phyloP scores from a whole-genome alignment of 2,888 invertebrate species.

The Antitype chi region DNA sequence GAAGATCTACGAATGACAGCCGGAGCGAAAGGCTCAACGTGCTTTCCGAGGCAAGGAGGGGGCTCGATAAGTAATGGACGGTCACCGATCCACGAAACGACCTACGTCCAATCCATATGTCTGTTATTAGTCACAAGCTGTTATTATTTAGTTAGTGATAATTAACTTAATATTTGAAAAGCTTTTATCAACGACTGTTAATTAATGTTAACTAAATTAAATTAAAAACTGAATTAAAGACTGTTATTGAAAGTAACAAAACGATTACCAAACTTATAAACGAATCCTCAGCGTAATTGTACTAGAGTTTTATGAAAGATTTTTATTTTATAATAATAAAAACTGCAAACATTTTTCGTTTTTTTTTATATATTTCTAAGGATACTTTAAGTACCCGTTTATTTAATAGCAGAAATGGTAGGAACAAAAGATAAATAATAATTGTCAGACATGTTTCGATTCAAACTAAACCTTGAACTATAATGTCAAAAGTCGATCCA shows the following conservation, averaged over 20 bases:
- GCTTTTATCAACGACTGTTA: neutral
- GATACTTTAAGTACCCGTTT: neutral
- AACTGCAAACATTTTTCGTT: too few relatives aligned
- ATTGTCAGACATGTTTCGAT: neutral
- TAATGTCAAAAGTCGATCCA: neutral
- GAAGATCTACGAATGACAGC: neutral
- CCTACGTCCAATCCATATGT: accelerated
- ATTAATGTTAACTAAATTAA: too few relatives aligned
- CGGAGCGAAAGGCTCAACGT: neutral
- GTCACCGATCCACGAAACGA: neutral
- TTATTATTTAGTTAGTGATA: too few relatives aligned
- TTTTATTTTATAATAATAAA: too few relatives aligned
- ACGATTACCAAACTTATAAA: neutral
- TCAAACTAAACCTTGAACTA: constrained; percentile 4
- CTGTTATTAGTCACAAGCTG: neutral
- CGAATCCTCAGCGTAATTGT: neutral
- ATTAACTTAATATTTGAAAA: neutral
- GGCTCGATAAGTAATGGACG: too few relatives aligned
- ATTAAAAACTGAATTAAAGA: too few relatives aligned
- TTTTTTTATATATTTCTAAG: too few relatives aligned
- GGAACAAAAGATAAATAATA: neutral
- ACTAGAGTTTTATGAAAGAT: neutral
- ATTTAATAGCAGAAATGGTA: neutral
- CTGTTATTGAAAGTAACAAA: neutral
- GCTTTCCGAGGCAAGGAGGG: too few relatives aligned